Evolutionary conservation across 2,113 vertebrate species (phyloP).

Genomic region (Rattus rattus): DNA sequence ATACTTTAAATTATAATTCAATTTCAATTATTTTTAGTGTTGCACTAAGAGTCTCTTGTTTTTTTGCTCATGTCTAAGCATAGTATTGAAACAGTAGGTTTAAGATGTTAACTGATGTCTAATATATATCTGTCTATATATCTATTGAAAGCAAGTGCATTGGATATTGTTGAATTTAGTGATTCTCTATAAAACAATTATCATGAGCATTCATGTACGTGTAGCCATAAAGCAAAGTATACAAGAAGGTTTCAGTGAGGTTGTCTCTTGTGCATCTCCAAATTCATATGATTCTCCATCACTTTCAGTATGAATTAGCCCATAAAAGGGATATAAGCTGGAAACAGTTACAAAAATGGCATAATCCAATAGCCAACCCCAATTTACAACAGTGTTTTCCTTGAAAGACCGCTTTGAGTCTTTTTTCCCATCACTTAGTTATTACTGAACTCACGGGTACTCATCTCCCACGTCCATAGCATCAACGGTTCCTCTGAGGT

Average conservation of each 20-base stretch:
- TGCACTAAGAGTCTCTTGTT: not conserved
- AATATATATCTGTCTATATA: not conserved
- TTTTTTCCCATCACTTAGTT: not conserved
- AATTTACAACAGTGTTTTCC: not conserved
- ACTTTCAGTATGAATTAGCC: not conserved
- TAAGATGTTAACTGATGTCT: not conserved
- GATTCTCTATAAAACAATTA: not conserved
- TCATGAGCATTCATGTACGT: not conserved
- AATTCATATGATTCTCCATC: not conserved
- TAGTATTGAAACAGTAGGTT: not conserved
- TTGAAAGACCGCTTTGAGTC: not conserved
- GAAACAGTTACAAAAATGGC: not conserved
- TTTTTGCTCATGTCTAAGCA: not conserved
- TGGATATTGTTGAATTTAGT: not conserved
- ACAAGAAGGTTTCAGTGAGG: not conserved
- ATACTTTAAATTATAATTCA: not conserved
- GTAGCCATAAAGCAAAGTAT: not conserved
- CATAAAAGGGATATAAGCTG: not conserved
- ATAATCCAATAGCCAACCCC: not conserved
- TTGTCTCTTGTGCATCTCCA: not conserved
- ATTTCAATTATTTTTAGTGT: not conserved
- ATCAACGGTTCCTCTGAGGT: not conserved
- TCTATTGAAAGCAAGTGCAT: not conserved
- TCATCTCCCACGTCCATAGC: not conserved
- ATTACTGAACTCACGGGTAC: not conserved